Base-by-base conservation (phyloP, 2,888 invertebrate species). In the Coelinius sp. region DNA sequence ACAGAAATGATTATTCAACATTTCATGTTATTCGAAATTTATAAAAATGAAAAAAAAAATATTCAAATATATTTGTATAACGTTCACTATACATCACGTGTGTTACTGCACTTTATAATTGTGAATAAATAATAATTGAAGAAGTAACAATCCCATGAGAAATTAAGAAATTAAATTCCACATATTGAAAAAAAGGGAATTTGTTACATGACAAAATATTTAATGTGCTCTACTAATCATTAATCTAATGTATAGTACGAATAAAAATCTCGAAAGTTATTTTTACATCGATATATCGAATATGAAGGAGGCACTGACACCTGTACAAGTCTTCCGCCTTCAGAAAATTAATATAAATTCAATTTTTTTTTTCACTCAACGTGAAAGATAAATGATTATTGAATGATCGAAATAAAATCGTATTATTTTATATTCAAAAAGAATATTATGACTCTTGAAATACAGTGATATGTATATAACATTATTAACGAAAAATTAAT, bases 401-500 rank as follows among this genome's bases (percentile, higher is more conserved):
- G 6, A 17, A 17, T 17, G 17, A 35, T 10, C 17, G 4, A 25
- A 25, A 17, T 31, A 10, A 35, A 59, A 31, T 59, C 20, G 7
- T 35, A 14, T 35, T 7, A 14, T 14, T 59, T 56, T 12, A 31
- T 20, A 25, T 59, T 59, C 20, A 27, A 17, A 8, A 7, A 8
- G 20, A 31, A 59, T 53, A 41, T 49, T 49, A 2, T 35, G 35
- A 59, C 14, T 59, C 20, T 31, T 59, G 31, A 17, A 59, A 31
- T 59, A 10, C 31, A 31, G 59, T 59, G 35, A 59, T 59, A 59
- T 59, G 35, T 59, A 59, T 59, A 59, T 59, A 59, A 20, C 31
- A 31, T 31, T 31, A 53, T 59, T 59, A 27, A 31, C 35, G 14
- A 56, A 14, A 20, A 31, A 35, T 25, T 17, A 10, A 25, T 53